Conservation (phyloP, 2,797 vertebrate genomes). For the Remorina albescens region DNA sequence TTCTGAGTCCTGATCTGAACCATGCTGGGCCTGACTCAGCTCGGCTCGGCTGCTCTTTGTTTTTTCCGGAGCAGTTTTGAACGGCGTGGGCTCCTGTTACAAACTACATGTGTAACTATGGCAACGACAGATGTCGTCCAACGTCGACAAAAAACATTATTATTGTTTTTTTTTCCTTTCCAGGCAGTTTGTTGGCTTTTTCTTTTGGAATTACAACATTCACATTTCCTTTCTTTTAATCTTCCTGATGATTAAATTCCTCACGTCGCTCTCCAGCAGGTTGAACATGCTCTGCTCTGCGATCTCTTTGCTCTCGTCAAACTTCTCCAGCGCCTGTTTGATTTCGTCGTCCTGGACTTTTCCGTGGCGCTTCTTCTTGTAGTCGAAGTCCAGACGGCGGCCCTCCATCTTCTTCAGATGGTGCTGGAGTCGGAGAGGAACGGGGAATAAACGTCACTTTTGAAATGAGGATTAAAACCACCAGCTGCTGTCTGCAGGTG, state of each 20-base stretch:
- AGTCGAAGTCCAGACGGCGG: slow-evolving; percentile 95
- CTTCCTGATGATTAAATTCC: slow-evolving; percentile 43
- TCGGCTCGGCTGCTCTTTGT: too few relatives aligned
- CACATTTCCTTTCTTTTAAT: too few relatives aligned
- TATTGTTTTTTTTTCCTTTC: background rate
- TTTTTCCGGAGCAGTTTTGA: slow-evolving; percentile 22
- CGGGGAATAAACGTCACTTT: too few relatives aligned
- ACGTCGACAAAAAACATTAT: background rate
- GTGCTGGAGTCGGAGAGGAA: too few relatives aligned
- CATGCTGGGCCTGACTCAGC: slow-evolving; percentile 36
- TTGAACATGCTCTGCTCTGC: slow-evolving; percentile 97
- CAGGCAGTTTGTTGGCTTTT: background rate
- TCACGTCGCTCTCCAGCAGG: slow-evolving; percentile 97
- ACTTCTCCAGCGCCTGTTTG: slow-evolving; percentile 93
- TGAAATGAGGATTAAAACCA: too few relatives aligned
- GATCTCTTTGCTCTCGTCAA: slow-evolving; percentile 94
- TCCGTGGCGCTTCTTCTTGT: slow-evolving; percentile 93
- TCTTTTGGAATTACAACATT: too few relatives aligned
- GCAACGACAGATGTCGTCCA: slow-evolving; percentile 4
- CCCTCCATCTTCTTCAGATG: slow-evolving; percentile 96
- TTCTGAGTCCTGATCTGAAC: background rate
- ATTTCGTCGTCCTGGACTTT: slow-evolving; percentile 94
- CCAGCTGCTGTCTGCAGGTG: background rate
- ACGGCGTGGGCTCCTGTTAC: background rate
- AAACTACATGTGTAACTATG: background rate